Conservation (phyloP, 2,888 invertebrate species). For the Sinodicranocentrus sp. region DNA sequence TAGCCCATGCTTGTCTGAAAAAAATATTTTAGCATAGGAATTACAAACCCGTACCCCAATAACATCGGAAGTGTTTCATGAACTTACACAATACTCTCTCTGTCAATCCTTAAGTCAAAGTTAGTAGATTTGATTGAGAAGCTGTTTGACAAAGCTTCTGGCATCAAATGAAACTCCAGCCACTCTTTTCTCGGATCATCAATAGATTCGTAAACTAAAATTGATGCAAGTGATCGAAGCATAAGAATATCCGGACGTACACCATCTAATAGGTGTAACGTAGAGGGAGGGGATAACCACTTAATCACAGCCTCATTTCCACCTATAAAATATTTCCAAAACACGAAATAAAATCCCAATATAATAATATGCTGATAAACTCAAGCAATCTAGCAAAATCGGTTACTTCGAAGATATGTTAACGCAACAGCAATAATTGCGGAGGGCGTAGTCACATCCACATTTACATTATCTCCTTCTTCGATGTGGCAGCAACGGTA, state of each 20-base stretch:
- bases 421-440: conserved; percentile 76
- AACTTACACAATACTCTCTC: conserved; percentile 59
- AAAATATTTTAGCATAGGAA: no score
- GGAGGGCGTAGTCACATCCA: conserved; percentile 76
- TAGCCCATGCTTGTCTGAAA: conserved; percentile 97
- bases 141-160: conserved; percentile 65
- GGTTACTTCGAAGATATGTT: conserved; percentile 74
- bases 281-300: conserved; percentile 75
- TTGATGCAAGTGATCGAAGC: conserved; percentile 74
- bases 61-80: background rate
- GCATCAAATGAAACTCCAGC: conserved; percentile 73
- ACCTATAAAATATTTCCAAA: conserved; percentile 60
- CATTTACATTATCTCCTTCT: conserved; percentile 76
- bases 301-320: conserved; percentile 76
- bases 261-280: conserved; percentile 74
- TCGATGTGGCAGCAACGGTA: conserved; percentile 76
- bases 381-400: background rate
- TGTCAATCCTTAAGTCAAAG: conserved; percentile 44
- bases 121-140: conserved; percentile 41
- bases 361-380: background rate
- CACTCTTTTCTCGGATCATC: conserved; percentile 69
- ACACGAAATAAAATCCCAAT: background rate
- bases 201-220: conserved; percentile 72
- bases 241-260: conserved; percentile 76
- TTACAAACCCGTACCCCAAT: no score